Evolutionary conservation across 2,888 invertebrate genomes (phyloP), one percentile per base, ranked within the genome.

Genomic region (Watsonalla cultraria): DNA sequence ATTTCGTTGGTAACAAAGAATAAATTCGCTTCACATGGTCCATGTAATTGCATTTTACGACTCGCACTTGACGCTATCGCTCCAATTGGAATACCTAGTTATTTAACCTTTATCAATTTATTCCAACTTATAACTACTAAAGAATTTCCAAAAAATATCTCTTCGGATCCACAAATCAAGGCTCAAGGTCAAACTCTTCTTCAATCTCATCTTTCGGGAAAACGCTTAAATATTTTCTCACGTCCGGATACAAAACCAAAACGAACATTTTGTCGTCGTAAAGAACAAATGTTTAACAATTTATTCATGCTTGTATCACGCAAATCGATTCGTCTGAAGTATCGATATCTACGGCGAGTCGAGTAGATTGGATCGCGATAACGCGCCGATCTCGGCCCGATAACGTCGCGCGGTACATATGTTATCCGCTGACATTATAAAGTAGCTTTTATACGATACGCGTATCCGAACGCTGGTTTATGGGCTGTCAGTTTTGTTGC

Each of bases 331-430:
- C 80, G 67, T 67, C 72, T 67, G 65, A 66, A 64, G 69, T 68
- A 72, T 71, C 73, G 77, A 76, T 79, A 78, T 77, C 76, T 72
- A 58, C 54, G 52, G 65, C 66, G 62, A 66, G 67, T 61, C 70
- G 70, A 64, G 62, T 65, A 73, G 85, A 86, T 85, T 74, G 76
- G 76, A 80, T 78, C 69, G 76, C 70, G 86, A 86, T 86, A 84
- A 72, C 60, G 66, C 74, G 65, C 72, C 74, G 84, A 84, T 85
- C 70, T 61, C 59, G 64, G 59, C 53, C 61, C 76, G 86, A 85
- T 86, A 84, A 76, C 77, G 81, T 79, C 80, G 64, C 67, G 54
- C 55, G 66, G 63, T 78, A 82, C 84, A 84, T 81, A 78, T 84
- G 85, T 84, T 80, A 74, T 65, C 51, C 60, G 62, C 76, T 75